Evolutionary conservation across 2,113 vertebrate genomes (phyloP), one percentile per base, ranked within the genome.

Genomic region (Eurystomus gularis): DNA sequence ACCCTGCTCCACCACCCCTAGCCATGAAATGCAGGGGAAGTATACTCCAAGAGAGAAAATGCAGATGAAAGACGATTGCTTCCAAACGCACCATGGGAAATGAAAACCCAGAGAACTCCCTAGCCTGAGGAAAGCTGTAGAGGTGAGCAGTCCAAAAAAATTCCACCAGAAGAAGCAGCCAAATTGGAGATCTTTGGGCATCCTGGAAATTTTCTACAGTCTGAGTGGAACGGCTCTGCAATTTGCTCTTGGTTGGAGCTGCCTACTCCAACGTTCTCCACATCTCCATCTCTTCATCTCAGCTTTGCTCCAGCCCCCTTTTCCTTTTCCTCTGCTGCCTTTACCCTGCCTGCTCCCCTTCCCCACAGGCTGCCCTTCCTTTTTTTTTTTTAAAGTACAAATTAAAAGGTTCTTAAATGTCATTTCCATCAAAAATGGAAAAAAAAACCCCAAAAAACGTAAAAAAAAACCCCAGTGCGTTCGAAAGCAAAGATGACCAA

Each of bases 21-120:
- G 46, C 35, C 39, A 75, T 68, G 55, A 91, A 95, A 91, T 84
- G 68, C 29, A 75, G 39, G 52, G 79, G 78, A 92, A 88, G 29
- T 39, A 52, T n/a, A 84, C 20, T 93, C 55, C 31, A 68, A 64
- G 73, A 60, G 4, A 95, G 86, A 94, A 96, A 95, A 94, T 10
- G 40, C 31, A 96, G 84, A 97, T 95, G 89, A 96, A 96, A 96
- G 90, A 91, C 11, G 23, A 80, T 79, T 60, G 5, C 40, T 87
- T 87, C 91, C 93, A 93, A 95, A 94, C 8, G 46, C 78, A 97
- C 81, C 81, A 96, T 88, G 95, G 78, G 91, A 97, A 95, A 93
- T 3, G 1, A 94, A 96, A 95, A 70, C 13, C 40, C 92, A 87
- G 93, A 97, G 85, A 96, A 95, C 94, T 96, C 94, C 93, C 90